Evolutionary conservation across 2,113 vertebrate species (phyloP), one percentile per base, ranked within the genome.

Genomic region (Tachycineta bicolor): DNA sequence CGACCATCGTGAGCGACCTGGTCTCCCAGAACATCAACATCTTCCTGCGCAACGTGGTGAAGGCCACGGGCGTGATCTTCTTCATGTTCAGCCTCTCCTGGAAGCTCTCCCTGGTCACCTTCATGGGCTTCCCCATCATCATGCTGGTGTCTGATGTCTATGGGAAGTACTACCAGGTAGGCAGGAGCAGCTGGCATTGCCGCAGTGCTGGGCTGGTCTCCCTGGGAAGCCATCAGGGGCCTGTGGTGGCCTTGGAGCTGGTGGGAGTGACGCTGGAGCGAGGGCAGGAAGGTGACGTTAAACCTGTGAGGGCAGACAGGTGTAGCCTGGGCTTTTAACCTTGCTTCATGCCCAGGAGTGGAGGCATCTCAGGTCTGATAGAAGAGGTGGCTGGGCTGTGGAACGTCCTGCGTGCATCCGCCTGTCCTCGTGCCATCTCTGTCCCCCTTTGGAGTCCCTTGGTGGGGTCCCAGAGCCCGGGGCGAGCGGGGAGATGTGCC

Each of bases 61-160:
- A 99, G 95, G 98, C 97, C 31, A 85, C 97, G 0, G 99, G 99
- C 8, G 98, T 98, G 80, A 98, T 99, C 89, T 96, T 98, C 97
- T 99, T 99, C 97, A 99, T 99, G 99, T 99, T 98, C 93, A 98
- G 97, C 93, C 98, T 99, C 87, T 99, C 99, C 6, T 99, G 99
- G 99, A 99, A 99, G 97, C 99, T 99, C 21, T 98, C 99, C 0
- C 68, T 99, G 15, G 98, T 99, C 95, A 98, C 98, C 55, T 97
- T 99, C 97, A 99, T 99, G 98, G 99, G 99, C 34, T 99, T 99
- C 95, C 99, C 99, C 80, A 99, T 99, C 97, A 99, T 99, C 53
- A 98, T 98, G 89, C 90, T 99, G 24, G 91, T 99, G 93, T 99
- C 99, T 6, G 98, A 98, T 59, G 59, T 99, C 80, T 99, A 99